Evolutionary conservation across 2,888 invertebrate genomes (phyloP).

Genomic region (Ypsolopha sequella): DNA sequence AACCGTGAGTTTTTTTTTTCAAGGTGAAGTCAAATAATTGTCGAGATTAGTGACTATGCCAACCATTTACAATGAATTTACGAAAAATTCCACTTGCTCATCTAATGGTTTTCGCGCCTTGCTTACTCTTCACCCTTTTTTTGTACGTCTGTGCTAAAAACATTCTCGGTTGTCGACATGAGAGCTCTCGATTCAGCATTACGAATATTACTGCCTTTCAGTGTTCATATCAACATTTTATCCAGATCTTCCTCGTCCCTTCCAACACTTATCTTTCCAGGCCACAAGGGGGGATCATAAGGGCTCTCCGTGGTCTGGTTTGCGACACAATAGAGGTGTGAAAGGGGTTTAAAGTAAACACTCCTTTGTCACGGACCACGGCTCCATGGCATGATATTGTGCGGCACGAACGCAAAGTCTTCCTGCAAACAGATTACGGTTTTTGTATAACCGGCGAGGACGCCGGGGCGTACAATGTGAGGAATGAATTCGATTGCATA

Average conservation of each 20-base stretch:
- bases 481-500: constrained; percentile 4
- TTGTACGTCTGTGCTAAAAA: not conserved
- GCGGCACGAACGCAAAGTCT: constrained; percentile 19
- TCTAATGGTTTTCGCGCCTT: not conserved
- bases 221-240: constrained; percentile 6
- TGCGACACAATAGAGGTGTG: constrained; percentile 56
- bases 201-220: constrained; percentile 10
- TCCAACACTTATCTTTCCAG: not conserved
- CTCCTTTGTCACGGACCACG: constrained; percentile 44
- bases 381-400: constrained; percentile 36
- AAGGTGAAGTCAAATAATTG: too few species aligned
- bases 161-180: constrained; percentile 13
- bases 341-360: constrained; percentile 66
- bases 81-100: too few species aligned
- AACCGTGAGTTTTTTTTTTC: too few species aligned
- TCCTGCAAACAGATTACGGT: constrained; percentile 62
- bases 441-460: constrained; percentile 6
- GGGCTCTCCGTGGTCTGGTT: constrained; percentile 23
- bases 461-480: not conserved
- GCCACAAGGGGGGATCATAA: constrained; percentile 4
- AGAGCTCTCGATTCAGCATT: constrained; percentile 37
- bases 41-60: too few species aligned
- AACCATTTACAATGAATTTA: too few species aligned
- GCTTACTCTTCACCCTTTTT: not conserved
- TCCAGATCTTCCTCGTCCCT: constrained; percentile 4